Conservation (phyloP, 2,113 vertebrate genomes). For the Plestiodon gilberti region DNA sequence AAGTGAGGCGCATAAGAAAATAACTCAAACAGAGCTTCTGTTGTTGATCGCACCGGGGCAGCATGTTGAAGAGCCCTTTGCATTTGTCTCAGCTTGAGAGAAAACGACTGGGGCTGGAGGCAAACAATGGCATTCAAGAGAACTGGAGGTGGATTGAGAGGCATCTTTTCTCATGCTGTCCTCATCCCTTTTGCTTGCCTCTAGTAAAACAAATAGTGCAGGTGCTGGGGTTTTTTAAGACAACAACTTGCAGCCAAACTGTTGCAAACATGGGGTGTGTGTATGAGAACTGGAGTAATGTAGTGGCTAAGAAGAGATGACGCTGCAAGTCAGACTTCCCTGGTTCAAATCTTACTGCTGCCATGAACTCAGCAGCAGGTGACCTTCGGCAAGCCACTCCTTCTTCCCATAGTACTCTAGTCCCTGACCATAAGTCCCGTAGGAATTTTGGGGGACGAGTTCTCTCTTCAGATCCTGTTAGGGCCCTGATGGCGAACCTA, state of each 20-base stretch:
- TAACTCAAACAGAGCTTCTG: neutral
- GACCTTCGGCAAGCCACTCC: no score
- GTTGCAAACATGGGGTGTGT: neutral
- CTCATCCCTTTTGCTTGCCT: neutral
- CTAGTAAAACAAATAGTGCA: neutral
- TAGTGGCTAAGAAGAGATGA: no score
- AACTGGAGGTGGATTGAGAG: neutral
- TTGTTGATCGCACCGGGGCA: neutral
- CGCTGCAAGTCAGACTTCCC: no score
- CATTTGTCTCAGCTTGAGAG: neutral
- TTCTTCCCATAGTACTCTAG: no score
- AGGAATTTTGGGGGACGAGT: no score
- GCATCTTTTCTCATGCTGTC: neutral
- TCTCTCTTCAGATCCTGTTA: no score
- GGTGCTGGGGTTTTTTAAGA: neutral
- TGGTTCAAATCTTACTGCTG: no score
- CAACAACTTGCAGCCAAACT: neutral
- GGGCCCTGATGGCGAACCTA: no score
- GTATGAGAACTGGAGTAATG: no score
- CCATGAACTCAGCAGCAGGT: no score
- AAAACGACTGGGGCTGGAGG: neutral
- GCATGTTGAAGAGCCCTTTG: neutral
- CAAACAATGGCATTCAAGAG: neutral
- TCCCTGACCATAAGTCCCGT: no score
- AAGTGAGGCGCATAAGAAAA: neutral